Evolutionary conservation across 2,888 invertebrate genomes (phyloP).

Genomic region (Diarsia dahlii): DNA sequence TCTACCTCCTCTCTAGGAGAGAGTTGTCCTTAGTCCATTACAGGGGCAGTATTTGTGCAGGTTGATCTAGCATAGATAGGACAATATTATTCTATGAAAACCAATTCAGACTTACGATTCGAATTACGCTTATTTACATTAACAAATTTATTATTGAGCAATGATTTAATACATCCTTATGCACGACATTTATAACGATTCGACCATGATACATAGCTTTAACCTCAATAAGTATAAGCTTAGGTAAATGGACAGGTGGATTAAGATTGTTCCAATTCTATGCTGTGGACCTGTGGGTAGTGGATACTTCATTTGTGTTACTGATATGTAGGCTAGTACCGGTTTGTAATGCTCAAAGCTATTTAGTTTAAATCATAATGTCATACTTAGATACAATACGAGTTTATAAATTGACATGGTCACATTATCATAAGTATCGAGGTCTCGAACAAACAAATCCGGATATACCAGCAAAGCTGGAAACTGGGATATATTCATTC

Average conservation of each 20-base stretch:
- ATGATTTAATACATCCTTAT: conserved; percentile 34
- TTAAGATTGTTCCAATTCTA: conserved; percentile 44
- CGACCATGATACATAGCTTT: conserved; percentile 18
- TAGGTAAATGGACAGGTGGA: conserved; percentile 49
- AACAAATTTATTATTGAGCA: conserved; percentile 32
- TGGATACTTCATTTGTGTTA: conserved; percentile 20
- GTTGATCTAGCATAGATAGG: background rate
- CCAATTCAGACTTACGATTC: background rate
- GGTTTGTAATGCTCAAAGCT: conserved; percentile 24
- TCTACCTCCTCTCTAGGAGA: too few relatives aligned
- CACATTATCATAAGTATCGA: too few relatives aligned
- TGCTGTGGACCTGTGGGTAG: conserved; percentile 7
- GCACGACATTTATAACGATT: conserved; percentile 23
- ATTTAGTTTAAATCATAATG: conserved; percentile 18
- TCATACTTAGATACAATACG: background rate
- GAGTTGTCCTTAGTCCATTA: background rate
- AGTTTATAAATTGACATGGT: too few relatives aligned
- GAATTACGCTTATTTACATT: conserved; percentile 11
- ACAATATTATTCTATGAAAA: background rate
- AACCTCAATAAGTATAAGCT: conserved; percentile 17
- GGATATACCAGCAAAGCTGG: background rate
- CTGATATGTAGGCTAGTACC: conserved; percentile 13
- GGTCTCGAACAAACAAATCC: too few relatives aligned
- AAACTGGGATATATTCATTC: background rate
- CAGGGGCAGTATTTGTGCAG: background rate